These are phyloP conservation scores for Megalops cyprinoides DNA, from an alignment of 2,797 vertebrate genomes.

Conservation along the genomic window DNA sequence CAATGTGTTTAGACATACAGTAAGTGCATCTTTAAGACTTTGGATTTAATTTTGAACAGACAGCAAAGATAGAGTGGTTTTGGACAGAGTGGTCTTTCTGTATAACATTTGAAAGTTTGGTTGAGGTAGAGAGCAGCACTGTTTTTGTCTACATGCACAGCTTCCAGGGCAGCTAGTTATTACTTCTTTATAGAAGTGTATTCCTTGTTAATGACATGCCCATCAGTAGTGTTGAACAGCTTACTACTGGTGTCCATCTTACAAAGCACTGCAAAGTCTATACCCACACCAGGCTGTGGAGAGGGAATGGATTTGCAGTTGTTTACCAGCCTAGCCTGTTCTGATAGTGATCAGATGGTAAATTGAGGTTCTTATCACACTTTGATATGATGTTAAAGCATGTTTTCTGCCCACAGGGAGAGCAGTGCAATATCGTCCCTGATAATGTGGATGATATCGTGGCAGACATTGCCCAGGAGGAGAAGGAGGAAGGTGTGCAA, in stretches of 20 bases:
- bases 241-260: background rate
- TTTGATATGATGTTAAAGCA: slow-evolving; percentile 37
- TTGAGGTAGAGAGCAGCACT: background rate
- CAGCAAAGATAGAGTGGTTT: background rate
- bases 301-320: slow-evolving; percentile 24
- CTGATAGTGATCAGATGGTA: slow-evolving; percentile 45
- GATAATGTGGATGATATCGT: slow-evolving; percentile 95
- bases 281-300: background rate
- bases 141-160: background rate
- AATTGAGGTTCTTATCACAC: slow-evolving; percentile 26
- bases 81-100: background rate
- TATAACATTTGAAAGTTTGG: background rate
- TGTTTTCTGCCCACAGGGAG: slow-evolving; percentile 77
- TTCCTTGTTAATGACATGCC: background rate
- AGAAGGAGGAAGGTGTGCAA: slow-evolving; percentile 85
- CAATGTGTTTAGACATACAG: background rate
- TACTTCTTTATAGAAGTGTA: background rate
- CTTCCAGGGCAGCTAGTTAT: background rate
- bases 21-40: background rate
- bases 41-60: background rate
- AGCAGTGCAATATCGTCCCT: slow-evolving; percentile 92
- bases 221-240: background rate
- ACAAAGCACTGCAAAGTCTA: background rate
- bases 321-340: slow-evolving; percentile 19
- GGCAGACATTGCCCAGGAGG: slow-evolving; percentile 89